These are phyloP conservation scores for Autographa pulchrina DNA, from an alignment of 2,888 invertebrate genomes.

Conservation along the genomic window DNA sequence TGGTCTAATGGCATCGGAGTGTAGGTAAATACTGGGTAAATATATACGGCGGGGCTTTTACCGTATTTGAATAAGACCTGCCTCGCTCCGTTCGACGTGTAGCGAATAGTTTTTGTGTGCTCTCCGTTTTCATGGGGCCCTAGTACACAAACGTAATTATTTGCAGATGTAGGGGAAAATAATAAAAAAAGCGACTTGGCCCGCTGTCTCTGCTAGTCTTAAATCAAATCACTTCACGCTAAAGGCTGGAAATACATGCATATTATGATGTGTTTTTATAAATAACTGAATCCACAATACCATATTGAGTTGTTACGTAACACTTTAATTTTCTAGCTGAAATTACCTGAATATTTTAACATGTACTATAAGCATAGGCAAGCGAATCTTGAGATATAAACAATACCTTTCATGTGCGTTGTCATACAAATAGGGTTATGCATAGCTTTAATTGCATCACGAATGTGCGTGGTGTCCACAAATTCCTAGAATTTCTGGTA, in stretches of 20 bases:
- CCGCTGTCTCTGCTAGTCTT: neutral
- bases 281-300: no score
- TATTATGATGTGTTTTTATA: no score
- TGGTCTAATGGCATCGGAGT: constrained; percentile 59
- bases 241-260: no score
- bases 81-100: constrained; percentile 50
- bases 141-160: constrained; percentile 22
- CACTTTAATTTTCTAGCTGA: no score
- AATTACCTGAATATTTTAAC: neutral
- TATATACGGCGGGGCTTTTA: constrained; percentile 68
- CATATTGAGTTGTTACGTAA: no score
- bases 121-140: constrained; percentile 28
- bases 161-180: neutral
- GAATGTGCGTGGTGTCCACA: constrained; percentile 67
- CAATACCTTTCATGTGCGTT: constrained; percentile 38
- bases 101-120: constrained; percentile 47
- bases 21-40: constrained; percentile 57
- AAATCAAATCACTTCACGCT: neutral
- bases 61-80: constrained; percentile 73
- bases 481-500: constrained; percentile 61
- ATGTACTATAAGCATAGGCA: neutral
- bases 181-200: neutral
- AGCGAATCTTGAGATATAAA: constrained; percentile 25
- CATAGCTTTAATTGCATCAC: constrained; percentile 63
- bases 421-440: constrained; percentile 45